Percentiles rank a stretch among this genome's conserved stretches.
Conservation (phyloP, 2,797 vertebrate species). For the Amazona ochrocephala region DNA sequence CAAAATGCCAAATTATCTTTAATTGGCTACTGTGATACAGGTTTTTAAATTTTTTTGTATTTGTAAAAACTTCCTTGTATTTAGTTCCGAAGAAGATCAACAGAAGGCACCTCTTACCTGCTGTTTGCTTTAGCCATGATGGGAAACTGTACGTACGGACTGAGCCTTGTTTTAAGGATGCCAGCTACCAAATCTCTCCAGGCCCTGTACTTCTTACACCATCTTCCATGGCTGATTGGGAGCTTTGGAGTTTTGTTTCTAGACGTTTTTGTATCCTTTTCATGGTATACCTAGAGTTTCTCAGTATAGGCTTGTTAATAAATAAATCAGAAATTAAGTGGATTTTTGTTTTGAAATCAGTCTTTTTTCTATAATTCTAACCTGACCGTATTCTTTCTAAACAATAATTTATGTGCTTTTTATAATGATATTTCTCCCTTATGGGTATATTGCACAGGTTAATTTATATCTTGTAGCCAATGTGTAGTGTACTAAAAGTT, state of each 20-base stretch:
- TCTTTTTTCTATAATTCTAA: not conserved
- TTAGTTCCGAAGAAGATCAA: conserved; percentile 76
- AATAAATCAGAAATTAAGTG: not conserved
- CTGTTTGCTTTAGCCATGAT: conserved; percentile 75
- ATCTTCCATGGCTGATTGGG: conserved; percentile 80
- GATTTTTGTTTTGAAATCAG: not conserved
- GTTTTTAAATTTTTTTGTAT: not conserved
- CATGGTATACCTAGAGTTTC: not conserved
- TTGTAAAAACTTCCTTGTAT: not conserved
- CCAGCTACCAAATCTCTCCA: conserved; percentile 59
- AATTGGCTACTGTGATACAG: fast-evolving
- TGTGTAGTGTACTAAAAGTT: not conserved
- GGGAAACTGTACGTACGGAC: conserved; percentile 75
- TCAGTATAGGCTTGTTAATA: not conserved
- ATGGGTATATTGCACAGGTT: not conserved
- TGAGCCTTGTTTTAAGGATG: conserved; percentile 76
- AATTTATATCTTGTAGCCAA: not conserved
- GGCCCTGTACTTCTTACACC: conserved; percentile 72
- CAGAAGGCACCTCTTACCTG: conserved; percentile 77
- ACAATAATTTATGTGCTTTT: not conserved
- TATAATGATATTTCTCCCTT: not conserved
- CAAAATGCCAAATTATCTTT: not conserved
- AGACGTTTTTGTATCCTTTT: conserved; percentile 80
- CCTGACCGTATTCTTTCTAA: not conserved
- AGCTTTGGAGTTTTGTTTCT: conserved; percentile 80